Base-by-base conservation (phyloP, 2,113 vertebrate species). In the Mandrillus leucophaeus region DNA sequence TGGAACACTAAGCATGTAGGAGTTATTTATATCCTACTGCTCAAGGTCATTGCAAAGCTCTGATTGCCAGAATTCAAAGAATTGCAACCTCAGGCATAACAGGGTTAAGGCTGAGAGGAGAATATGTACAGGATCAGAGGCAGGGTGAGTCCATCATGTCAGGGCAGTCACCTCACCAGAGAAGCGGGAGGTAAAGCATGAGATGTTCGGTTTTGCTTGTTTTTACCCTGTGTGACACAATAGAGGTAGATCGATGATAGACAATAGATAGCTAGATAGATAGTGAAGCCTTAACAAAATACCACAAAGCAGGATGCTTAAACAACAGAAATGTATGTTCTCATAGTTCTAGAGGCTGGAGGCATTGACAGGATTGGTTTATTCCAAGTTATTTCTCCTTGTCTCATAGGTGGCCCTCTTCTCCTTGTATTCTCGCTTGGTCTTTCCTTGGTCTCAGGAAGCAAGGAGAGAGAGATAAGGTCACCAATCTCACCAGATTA, bases 141-240 rank as follows among this genome's bases (percentile, higher is more conserved):
- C 38, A 27, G 27, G 12, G 16, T 43, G 7, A 38, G 3, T 30
- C 35, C 2, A 0, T 0, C 30, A 22, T 6, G 20, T 4, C 55
- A 35, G 9, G 25, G 1, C 13, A 4, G 5, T 64, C 61, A 18
- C 40, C 12, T 38, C 43, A 40, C 8, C 23, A 35, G 17, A 64
- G 12, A 52, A 25, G 20, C 14, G 5, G 57, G 27, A 10, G 22
- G 23, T 12, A 20, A 20, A 55, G 45, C 45, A 5, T 82, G 20
- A 22, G 6, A 22, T 14, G 50, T 5, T 76, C 18, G 20, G 38
- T 2, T 6, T 78, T 78, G 0, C 30, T 84, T 68, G 23, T 14
- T 66, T 76, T 83, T 55, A 16, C 4, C 35, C 50, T 17, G 27
- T 57, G 23, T 45, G 30, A 22, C 14, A 8, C 5, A 27, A 30